These are phyloP conservation scores for Crotalus horridus DNA, from an alignment of 2,113 vertebrate species.

Conservation along the genomic window DNA sequence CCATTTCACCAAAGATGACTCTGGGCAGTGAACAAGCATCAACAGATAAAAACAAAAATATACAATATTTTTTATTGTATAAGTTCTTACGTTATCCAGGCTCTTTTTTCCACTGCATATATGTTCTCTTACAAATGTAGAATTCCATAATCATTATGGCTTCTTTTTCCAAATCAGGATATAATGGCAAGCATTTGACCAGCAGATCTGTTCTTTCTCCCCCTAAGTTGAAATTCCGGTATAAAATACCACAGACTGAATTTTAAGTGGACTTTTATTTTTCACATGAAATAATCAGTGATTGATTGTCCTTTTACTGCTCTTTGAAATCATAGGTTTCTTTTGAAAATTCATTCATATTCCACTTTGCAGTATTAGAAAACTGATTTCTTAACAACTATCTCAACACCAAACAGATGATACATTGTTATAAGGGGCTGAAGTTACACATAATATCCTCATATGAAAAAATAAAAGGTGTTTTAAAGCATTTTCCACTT, in stretches of 20 bases:
- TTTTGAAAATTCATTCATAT: conserved; percentile 65
- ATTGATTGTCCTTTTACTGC: conserved; percentile 58
- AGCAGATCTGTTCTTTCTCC: conserved; percentile 17
- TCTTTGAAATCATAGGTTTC: conserved; percentile 61
- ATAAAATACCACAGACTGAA: conserved; percentile 48
- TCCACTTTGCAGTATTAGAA: conserved; percentile 70
- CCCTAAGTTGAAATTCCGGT: conserved; percentile 27
- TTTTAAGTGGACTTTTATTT: conserved; percentile 17
- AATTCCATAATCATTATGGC: conserved; percentile 30
- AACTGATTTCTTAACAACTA: conserved; percentile 58
- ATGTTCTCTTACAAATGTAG: background rate
- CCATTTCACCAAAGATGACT: too few relatives aligned
- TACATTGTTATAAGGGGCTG: conserved; percentile 64
- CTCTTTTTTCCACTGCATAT: background rate
- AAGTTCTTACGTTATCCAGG: background rate
- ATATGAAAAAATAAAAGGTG: conserved; percentile 66
- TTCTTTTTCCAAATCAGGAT: conserved; percentile 18
- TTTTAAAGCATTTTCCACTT: conserved; percentile 63
- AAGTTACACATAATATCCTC: conserved; percentile 67
- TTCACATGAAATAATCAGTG: conserved; percentile 10
- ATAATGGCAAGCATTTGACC: background rate
- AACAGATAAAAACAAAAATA: too few relatives aligned
- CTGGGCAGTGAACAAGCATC: too few relatives aligned
- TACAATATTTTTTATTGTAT: too few relatives aligned
- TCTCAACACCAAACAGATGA: conserved; percentile 72